Evolutionary conservation across 2,888 invertebrate genomes (phyloP).

Genomic region (Watsonalla binaria): DNA sequence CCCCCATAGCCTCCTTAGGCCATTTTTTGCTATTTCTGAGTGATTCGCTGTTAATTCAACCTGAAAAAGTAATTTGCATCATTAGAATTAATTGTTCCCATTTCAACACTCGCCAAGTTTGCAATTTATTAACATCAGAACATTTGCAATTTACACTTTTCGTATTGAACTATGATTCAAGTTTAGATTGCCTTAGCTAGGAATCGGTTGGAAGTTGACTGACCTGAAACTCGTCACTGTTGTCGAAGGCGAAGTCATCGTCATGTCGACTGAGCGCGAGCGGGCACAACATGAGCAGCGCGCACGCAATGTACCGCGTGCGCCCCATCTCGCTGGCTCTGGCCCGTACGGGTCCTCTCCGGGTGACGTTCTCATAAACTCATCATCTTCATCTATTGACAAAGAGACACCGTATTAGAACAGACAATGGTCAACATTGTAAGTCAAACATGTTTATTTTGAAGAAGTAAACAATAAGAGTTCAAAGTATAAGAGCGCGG

Average conservation of each 20-base stretch:
- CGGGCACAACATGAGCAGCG: conserved; percentile 61
- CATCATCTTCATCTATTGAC: conserved; percentile 60
- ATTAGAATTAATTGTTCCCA: conserved; percentile 1
- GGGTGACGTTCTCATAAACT: conserved; percentile 57
- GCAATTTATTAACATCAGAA: neutral
- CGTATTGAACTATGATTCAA: conserved; percentile 12
- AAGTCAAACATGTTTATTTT: conserved; percentile 11
- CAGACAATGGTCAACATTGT: conserved; percentile 11
- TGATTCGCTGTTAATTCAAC: conserved; percentile 69
- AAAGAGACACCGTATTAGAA: conserved; percentile 14
- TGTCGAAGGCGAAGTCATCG: conserved; percentile 74
- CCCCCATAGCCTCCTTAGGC: conserved; percentile 75
- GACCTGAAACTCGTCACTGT: conserved; percentile 71
- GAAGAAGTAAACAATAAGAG: neutral
- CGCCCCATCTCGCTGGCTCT: conserved; percentile 46
- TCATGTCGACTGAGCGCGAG: conserved; percentile 66
- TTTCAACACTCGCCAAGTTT: neutral
- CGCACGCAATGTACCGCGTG: conserved; percentile 53
- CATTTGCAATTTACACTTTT: conserved; percentile 2
- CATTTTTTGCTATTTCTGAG: conserved; percentile 70
- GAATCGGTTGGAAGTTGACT: conserved; percentile 8
- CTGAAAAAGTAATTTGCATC: conserved; percentile 32
- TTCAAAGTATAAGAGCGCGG: neutral
- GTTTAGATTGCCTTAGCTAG: conserved; percentile 11
- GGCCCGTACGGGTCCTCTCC: conserved; percentile 18